Conservation (phyloP, 2,888 invertebrate species). For the Epinotia bilunana region DNA sequence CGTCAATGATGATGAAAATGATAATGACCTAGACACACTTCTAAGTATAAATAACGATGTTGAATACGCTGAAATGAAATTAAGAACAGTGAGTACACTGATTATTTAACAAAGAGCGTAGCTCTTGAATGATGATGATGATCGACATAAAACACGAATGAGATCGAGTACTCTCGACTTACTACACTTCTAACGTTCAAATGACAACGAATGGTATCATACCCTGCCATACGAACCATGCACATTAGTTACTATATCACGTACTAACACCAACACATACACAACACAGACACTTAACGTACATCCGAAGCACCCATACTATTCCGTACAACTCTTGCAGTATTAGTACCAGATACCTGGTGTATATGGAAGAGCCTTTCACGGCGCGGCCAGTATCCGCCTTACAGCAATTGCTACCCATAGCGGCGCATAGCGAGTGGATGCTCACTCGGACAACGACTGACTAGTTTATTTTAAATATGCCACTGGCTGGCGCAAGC, state of each 20-base stretch:
- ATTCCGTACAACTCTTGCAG: constrained; percentile 69
- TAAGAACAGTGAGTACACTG: background rate
- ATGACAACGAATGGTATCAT: no score
- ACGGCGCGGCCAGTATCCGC: constrained; percentile 79
- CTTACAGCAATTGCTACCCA: constrained; percentile 86
- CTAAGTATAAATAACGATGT: background rate
- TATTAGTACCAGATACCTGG: constrained; percentile 78
- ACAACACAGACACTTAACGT: constrained; percentile 64
- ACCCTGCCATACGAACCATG: constrained; percentile 11
- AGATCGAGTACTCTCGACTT: background rate
- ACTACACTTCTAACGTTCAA: background rate
- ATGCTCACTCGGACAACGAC: constrained; percentile 70
- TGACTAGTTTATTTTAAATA: constrained; percentile 73
- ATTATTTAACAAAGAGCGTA: background rate
- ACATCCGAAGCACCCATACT: constrained; percentile 72
- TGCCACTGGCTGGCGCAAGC: constrained; percentile 48
- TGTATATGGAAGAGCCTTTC: constrained; percentile 79
- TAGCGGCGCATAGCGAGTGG: constrained; percentile 73
- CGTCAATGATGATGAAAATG: background rate
- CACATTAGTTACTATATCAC: constrained; percentile 44
- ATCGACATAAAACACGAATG: background rate
- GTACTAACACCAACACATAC: constrained; percentile 54
- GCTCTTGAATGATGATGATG: background rate
- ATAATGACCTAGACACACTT: background rate
- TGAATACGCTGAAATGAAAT: background rate